Evolutionary conservation across 2,113 vertebrate species (phyloP), one percentile per base, ranked within the genome.

Genomic region (Erpornis zantholeuca): DNA sequence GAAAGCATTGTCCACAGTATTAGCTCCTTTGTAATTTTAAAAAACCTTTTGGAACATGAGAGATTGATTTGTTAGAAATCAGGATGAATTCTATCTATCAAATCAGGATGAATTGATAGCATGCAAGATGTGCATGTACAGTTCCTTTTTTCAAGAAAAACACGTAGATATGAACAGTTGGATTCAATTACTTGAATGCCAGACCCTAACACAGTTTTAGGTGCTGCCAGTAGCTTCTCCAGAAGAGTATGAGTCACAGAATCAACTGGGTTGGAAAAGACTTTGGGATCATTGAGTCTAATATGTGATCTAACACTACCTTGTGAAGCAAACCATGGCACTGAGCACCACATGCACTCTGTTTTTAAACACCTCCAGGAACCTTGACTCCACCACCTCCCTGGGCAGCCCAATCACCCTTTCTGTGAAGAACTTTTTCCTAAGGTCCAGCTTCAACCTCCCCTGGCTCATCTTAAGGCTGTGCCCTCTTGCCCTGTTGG

Each of bases 111-210:
- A 16, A 19, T 3, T 0, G 0, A 22, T 3, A 45, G 20, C 6
- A 1, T 12, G 18, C 2, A 9, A 23, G 31, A 3, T 38, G 25
- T 21, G 21, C 23, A 12, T 53, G 11, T 10, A 4, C 3, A 16
- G 9, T 6, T 54, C 33, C 11, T 40, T 2, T 68, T 79, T 52
- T 38, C 50, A 10, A n/a, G 61, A 42, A 29, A 61, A 61, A 18
- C 9, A 9, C 0, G 0, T 2, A 15, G 33, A 5, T 31, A 5
- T 2, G 33, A 72, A 33, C 0, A 0, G 20, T 13, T 68, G 18
- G 13, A 12, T 60, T 64, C 49, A 27, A 20, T 28, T 29, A 31
- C 42, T 33, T 35, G 60, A 64, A 18, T 3, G 11, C 27, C 40
- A 68, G 15, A 35, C 25, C 18, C 17, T 52, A 3, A 23, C 0